Conservation (phyloP, 1,140 invertebrate species). For the Hyles euphorbiae region DNA sequence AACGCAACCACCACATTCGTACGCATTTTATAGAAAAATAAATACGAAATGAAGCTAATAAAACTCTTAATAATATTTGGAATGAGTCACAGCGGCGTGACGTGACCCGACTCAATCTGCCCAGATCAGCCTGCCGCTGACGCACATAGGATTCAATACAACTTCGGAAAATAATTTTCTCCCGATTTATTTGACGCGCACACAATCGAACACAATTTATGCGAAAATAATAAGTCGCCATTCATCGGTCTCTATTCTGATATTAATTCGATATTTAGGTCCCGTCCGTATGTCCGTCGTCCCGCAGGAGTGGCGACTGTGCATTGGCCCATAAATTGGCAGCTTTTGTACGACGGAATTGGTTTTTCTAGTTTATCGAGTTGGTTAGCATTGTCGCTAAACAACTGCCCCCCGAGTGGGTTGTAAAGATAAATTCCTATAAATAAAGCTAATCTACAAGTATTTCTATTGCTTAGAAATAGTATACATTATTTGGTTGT, state of each 20-base stretch:
- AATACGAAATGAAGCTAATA: constrained; percentile 33
- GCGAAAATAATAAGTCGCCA: constrained; percentile 18
- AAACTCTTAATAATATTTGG: constrained; percentile 37
- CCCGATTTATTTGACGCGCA: constrained; percentile 19
- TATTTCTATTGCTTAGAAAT: too few relatives aligned
- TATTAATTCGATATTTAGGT: constrained; percentile 37
- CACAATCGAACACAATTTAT: constrained; percentile 25
- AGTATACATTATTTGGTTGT: too few relatives aligned
- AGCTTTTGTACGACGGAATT: constrained; percentile 46
- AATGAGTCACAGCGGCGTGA: constrained; percentile 36
- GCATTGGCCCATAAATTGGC: constrained; percentile 41
- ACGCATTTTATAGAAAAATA: constrained; percentile 17
- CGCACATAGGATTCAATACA: constrained; percentile 36
- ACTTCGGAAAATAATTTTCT: constrained; percentile 24
- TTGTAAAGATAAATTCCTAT: too few relatives aligned
- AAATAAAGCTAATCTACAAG: too few relatives aligned
- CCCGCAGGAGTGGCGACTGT: constrained; percentile 24
- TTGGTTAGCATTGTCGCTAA: neutral
- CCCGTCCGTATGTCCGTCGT: constrained; percentile 19
- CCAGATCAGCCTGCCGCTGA: constrained; percentile 32
- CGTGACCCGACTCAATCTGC: constrained; percentile 47
- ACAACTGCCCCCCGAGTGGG: neutral
- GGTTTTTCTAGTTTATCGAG: constrained; percentile 31
- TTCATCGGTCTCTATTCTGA: constrained; percentile 22
- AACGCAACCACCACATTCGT: constrained; percentile 10